phyloP scores from a whole-genome alignment of 2,797 vertebrate species.

The Channa striata region DNA sequence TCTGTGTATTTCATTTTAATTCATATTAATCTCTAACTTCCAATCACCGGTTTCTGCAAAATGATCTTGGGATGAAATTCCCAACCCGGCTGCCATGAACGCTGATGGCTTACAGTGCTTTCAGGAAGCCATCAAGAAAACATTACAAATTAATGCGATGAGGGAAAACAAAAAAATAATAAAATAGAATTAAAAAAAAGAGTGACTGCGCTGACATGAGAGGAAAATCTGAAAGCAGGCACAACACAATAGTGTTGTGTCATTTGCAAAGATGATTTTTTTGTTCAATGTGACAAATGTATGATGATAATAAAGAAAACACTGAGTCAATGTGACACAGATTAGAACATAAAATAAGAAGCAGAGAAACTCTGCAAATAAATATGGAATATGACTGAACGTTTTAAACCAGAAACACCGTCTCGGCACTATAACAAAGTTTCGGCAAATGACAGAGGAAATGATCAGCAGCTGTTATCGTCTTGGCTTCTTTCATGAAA shows the following conservation, averaged over 20 bases:
- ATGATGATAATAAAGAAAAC: conserved; percentile 11
- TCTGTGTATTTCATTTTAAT: not conserved
- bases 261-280: conserved; percentile 44
- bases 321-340: conserved; percentile 26
- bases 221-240: conserved; percentile 27
- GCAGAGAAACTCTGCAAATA: not conserved
- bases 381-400: no score
- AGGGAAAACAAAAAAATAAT: conserved; percentile 10
- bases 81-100: not conserved
- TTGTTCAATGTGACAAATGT: conserved; percentile 41
- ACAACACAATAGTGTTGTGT: conserved; percentile 7
- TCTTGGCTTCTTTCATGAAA: no score
- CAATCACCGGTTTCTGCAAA: not conserved
- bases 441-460: not conserved
- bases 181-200: no score
- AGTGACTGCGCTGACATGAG: conserved; percentile 16
- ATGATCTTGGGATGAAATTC: conserved; percentile 39
- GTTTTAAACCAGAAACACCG: no score
- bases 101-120: conserved; percentile 21
- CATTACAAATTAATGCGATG: conserved; percentile 38
- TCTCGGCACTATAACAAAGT: not conserved
- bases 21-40: not conserved
- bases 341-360: not conserved
- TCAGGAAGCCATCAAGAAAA: conserved; percentile 3
- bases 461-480: not conserved